Conservation (phyloP, 2,888 invertebrate genomes). For the Glaucopsyche alexis region DNA sequence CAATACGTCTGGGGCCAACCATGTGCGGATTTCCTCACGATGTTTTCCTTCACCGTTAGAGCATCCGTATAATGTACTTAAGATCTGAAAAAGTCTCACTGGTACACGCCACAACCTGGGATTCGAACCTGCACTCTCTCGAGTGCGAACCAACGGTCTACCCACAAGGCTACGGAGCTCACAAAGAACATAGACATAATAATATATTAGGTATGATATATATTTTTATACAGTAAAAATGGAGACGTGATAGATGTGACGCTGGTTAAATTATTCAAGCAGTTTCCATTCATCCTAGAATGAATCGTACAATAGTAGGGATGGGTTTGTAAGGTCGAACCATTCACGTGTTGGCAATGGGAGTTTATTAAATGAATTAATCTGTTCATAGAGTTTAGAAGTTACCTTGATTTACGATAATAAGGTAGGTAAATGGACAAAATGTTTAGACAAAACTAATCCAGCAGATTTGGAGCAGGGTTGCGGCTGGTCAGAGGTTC, state of each 20-base stretch:
- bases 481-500: not conserved
- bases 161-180: no score
- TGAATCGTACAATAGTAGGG: conserved; percentile 56
- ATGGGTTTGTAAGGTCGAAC: conserved; percentile 70
- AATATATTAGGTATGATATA: not conserved
- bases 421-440: not conserved
- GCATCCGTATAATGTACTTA: no score
- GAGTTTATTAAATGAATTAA: conserved; percentile 50
- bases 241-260: conserved; percentile 53
- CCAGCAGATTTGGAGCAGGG: not conserved
- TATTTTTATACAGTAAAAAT: conserved; percentile 3
- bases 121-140: no score
- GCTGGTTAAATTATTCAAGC: conserved; percentile 51
- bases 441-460: not conserved
- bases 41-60: no score
- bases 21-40: no score
- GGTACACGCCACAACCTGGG: no score
- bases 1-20: no score
- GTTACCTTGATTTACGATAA: conserved; percentile 26
- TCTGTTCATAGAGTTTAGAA: conserved; percentile 33
- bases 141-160: no score
- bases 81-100: no score
- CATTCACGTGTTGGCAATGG: conserved; percentile 62
- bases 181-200: no score
- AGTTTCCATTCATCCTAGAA: conserved; percentile 56